Conservation (phyloP, 2,113 vertebrate species). For the Caracal caracal region DNA sequence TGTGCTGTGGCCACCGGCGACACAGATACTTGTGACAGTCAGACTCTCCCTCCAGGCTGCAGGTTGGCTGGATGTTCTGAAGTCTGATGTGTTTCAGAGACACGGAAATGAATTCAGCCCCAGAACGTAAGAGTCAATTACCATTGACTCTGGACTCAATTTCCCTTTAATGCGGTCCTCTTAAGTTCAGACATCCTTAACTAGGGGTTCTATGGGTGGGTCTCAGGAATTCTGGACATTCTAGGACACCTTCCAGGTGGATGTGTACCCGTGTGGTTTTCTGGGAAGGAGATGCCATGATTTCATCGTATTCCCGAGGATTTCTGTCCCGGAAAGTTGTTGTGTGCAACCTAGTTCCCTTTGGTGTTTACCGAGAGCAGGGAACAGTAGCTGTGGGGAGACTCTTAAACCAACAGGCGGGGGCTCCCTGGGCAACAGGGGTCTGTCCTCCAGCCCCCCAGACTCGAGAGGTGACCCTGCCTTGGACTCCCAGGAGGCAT, state of each 20-base stretch:
- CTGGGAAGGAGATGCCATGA: background rate
- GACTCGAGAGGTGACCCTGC: fast-evolving
- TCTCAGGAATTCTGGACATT: background rate
- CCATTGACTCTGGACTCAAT: background rate
- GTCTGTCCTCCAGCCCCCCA: too few relatives aligned
- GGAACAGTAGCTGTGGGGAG: fast-evolving
- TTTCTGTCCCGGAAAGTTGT: background rate
- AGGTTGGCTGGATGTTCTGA: background rate
- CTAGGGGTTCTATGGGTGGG: background rate
- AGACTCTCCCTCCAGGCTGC: background rate
- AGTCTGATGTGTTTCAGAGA: background rate
- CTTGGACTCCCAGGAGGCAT: fast-evolving
- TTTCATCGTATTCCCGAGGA: too few relatives aligned
- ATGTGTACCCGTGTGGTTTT: background rate
- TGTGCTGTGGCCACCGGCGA: fast-evolving
- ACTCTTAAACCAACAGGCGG: background rate
- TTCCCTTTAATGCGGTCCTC: background rate
- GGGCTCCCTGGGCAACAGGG: background rate
- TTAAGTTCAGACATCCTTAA: background rate
- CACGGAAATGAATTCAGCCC: background rate
- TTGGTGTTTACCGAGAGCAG: background rate
- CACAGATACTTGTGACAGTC: fast-evolving
- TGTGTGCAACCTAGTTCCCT: fast-evolving
- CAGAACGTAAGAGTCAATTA: too few relatives aligned
- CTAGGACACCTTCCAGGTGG: background rate